phyloP scores from a whole-genome alignment of 2,888 invertebrate species.

The Rosalia funebris region DNA sequence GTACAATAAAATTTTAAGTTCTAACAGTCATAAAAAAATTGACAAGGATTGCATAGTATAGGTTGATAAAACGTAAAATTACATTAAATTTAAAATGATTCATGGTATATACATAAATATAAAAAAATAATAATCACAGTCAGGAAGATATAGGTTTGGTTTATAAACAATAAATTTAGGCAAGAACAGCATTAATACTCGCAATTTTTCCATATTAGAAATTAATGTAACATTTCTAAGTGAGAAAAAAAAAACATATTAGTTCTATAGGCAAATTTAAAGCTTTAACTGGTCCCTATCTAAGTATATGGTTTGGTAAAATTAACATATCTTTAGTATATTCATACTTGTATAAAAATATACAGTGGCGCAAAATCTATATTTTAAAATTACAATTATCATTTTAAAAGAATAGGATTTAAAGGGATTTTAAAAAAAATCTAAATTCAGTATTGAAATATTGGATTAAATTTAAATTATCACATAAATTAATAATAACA shows the following conservation, averaged over 20 bases:
- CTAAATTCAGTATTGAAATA: too few species aligned
- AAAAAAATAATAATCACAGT: constrained; percentile 34
- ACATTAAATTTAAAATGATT: constrained; percentile 28
- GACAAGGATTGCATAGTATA: constrained; percentile 17
- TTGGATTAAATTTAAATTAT: too few species aligned
- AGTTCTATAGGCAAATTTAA: constrained; percentile 4
- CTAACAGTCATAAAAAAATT: constrained; percentile 25
- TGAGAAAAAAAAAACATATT: neutral
- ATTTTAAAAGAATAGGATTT: too few species aligned
- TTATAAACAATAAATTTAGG: constrained; percentile 11
- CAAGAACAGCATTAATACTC: constrained; percentile 22
- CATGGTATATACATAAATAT: constrained; percentile 8
- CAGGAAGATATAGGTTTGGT: constrained; percentile 3
- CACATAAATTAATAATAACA: too few species aligned
- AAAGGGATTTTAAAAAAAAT: too few species aligned
- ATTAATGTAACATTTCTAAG: neutral
- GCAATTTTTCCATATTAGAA: neutral
- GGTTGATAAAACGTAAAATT: constrained; percentile 30
- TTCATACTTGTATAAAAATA: neutral
- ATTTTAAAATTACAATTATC: too few species aligned
- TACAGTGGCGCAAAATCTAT: too few species aligned
- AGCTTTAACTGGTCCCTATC: constrained; percentile 14
- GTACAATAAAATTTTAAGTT: constrained; percentile 29
- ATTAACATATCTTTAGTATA: neutral
- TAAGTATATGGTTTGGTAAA: constrained; percentile 22